These are phyloP conservation scores for Eilema caniola DNA, from an alignment of 2,888 invertebrate genomes.

Conservation along the genomic window DNA sequence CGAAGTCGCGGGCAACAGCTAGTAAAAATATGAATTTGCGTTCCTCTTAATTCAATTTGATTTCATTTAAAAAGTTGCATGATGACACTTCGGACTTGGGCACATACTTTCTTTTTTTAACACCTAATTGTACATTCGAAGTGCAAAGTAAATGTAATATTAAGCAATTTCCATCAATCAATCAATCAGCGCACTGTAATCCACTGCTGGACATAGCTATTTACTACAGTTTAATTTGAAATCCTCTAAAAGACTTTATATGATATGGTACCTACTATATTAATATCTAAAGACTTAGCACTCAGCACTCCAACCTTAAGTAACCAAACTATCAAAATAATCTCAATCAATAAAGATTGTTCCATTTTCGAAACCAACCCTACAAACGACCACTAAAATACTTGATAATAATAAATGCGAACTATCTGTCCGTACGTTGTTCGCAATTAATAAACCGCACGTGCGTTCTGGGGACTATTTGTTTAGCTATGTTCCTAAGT, in stretches of 20 bases:
- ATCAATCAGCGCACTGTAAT: no score
- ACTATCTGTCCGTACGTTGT: slow-evolving; percentile 69
- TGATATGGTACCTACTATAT: background rate
- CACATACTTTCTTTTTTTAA: no score
- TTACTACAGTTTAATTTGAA: background rate
- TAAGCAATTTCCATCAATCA: no score
- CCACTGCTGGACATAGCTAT: no score
- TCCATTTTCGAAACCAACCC: slow-evolving; percentile 60
- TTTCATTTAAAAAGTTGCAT: no score
- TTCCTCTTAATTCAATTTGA: no score
- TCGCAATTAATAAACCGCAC: slow-evolving; percentile 76
- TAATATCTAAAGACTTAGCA: slow-evolving; percentile 13
- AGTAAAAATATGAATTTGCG: no score
- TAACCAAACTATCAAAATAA: slow-evolving; percentile 35
- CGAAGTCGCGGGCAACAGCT: no score
- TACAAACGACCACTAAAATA: slow-evolving; percentile 62
- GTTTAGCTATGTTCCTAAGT: slow-evolving; percentile 34
- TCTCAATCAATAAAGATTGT: slow-evolving; percentile 47
- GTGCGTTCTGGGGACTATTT: slow-evolving; percentile 60
- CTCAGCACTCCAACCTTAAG: slow-evolving; percentile 25
- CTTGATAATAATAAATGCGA: slow-evolving; percentile 68
- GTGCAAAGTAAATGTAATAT: background rate
- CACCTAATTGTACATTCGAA: no score
- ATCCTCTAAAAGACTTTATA: background rate
- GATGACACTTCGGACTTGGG: no score